Base-by-base conservation (phyloP, 2,797 vertebrate species). In the Apogon hyalosoma region DNA sequence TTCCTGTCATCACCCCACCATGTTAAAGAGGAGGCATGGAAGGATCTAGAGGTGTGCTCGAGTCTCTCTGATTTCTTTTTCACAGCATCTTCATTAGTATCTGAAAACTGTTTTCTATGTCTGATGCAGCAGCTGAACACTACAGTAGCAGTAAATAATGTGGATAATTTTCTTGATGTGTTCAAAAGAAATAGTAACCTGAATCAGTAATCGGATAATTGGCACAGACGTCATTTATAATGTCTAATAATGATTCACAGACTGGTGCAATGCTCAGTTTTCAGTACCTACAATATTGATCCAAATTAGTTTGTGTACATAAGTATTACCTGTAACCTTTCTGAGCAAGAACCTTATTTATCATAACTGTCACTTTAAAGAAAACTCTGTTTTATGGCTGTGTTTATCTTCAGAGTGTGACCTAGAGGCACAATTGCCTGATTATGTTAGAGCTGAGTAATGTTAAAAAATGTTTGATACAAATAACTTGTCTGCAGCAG, bases 1-100 rank as follows among this genome's bases (percentile, higher is more conserved):
- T 88, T 73, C 72, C 85, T 87, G 82, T 90, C 87, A 88, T 90
- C 79, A 52, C 69, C 70, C 73, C 77, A 80, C 69, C 63, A 24
- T 39, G 47, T 59, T 68, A 75, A 72, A 61, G 72, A 85, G 63
- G 81, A 70, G 46, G 51, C 52, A 70, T 3, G 0, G 19, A 48
- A 59, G 62, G 73, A 71, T 77, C 28, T 39, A 57, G 45, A 72
- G 73, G 77, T 76, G 73, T 28, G 58, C 60, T 83, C 59, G 58
- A 80, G 86, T 86, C 77, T 66, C 59, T 51, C 65, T 69, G 39
- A 39, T 55, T 60, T 79, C 28, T 47, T 59, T 85, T 77, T 69
- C 42, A 40, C 31, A 61, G 52, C 28, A 40, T 75, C 57, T 68
- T 67, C 48, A 52, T 39, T 60, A 39, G 15, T 57, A 57, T 73